Conservation (phyloP, 2,888 invertebrate species). For the Mechanitis messenoides region DNA sequence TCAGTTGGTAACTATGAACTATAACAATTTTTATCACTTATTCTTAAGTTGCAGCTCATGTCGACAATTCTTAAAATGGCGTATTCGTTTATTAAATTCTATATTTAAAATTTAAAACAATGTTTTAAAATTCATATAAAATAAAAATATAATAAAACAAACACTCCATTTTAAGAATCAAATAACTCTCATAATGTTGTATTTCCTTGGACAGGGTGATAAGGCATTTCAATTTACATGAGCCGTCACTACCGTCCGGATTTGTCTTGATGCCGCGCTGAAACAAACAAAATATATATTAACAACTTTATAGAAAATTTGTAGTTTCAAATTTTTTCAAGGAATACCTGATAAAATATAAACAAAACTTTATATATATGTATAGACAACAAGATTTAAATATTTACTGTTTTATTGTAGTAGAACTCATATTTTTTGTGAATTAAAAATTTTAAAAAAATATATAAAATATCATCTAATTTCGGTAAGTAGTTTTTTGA, state of each 20-base stretch:
- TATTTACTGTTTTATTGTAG: too few species aligned
- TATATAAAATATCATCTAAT: too few species aligned
- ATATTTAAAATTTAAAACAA: too few species aligned
- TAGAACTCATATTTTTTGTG: too few species aligned
- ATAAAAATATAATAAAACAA: not conserved
- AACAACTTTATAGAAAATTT: too few species aligned
- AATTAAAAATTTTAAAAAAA: too few species aligned
- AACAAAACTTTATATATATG: too few species aligned
- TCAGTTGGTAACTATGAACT: constrained; percentile 19
- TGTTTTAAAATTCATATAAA: too few species aligned
- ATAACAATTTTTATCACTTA: constrained; percentile 6
- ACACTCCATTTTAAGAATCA: constrained; percentile 1
- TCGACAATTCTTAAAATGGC: not conserved
- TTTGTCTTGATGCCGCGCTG: constrained; percentile 37
- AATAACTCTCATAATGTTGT: not conserved
- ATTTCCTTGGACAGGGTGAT: constrained; percentile 12
- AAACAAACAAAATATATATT: constrained; percentile 20
- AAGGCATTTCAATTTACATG: constrained; percentile 12
- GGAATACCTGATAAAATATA: too few species aligned
- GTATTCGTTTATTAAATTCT: not conserved
- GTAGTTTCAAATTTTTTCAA: too few species aligned
- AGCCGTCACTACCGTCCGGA: constrained; percentile 22
- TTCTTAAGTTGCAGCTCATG: not conserved
- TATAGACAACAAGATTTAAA: too few species aligned
- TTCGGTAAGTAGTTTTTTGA: too few species aligned